Percentiles rank a stretch among this genome's conserved stretches.
Conservation (phyloP, 2,888 invertebrate genomes). For the Charanyca ferruginea region DNA sequence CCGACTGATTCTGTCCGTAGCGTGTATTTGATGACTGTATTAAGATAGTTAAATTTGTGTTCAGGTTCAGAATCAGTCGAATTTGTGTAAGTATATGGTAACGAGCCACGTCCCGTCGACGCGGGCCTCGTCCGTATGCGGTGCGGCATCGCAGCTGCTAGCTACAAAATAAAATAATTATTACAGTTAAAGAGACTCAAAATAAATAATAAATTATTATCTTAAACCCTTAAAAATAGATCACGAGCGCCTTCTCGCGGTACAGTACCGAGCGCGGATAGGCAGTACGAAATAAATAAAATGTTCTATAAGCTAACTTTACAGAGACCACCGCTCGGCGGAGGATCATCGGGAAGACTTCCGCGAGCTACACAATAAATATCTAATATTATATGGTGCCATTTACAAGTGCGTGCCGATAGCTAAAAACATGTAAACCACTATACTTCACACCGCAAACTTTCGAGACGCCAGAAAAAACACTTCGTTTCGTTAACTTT, state of each 20-base stretch:
- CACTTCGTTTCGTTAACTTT: slow-evolving; percentile 83
- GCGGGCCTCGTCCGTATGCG: slow-evolving; percentile 88
- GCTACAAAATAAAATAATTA: slow-evolving; percentile 87
- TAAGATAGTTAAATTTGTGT: slow-evolving; percentile 55
- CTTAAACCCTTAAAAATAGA: slow-evolving; percentile 91
- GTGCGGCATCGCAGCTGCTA: slow-evolving; percentile 88
- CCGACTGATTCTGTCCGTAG: slow-evolving; percentile 76
- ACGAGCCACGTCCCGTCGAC: slow-evolving; percentile 87
- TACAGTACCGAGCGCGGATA: slow-evolving; percentile 90
- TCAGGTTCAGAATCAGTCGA: slow-evolving; percentile 75
- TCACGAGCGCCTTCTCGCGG: slow-evolving; percentile 91
- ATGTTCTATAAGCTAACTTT: slow-evolving; percentile 90
- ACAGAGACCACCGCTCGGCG: slow-evolving; percentile 91
- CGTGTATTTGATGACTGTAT: slow-evolving; percentile 40
- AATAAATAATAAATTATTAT: slow-evolving; percentile 92
- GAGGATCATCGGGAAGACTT: slow-evolving; percentile 90
- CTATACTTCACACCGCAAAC: slow-evolving; percentile 90
- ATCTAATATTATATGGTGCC: slow-evolving; percentile 90
- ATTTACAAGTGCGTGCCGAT: slow-evolving; percentile 91
- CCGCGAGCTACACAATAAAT: slow-evolving; percentile 90
- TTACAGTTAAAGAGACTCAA: slow-evolving; percentile 91
- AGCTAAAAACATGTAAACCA: slow-evolving; percentile 82
- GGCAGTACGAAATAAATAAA: slow-evolving; percentile 90
- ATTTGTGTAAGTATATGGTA: slow-evolving; percentile 64
- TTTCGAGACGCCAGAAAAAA: slow-evolving; percentile 89